Evolutionary conservation across 2,113 vertebrate species (phyloP), one percentile per base, ranked within the genome.

Genomic region (Fulmarus glacialis): DNA sequence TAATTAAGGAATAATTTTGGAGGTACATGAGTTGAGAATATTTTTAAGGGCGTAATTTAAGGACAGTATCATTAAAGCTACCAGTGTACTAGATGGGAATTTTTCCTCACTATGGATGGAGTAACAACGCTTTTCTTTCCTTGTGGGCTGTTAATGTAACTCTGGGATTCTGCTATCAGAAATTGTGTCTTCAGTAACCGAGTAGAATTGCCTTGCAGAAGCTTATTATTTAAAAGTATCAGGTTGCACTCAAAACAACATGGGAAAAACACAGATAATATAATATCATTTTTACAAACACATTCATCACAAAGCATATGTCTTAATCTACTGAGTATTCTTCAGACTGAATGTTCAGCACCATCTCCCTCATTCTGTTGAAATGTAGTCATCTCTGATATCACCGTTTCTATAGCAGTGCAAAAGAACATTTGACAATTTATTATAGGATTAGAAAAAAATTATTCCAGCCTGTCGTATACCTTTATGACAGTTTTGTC

Each of bases 151-250:
- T 52, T 92, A 88, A 64, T 64, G 50, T 70, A 89, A 52, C 81
- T 87, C 66, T 78, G 91, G 48, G 74, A 89, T 75, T 90, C 62
- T 94, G 67, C 83, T 93, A 85, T 82, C 45, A 92, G 96, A 96
- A 95, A 89, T 2, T 74, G 26, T 66, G 21, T 73, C 90, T 86
- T 62, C 36, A 82, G 77, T 56, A 85, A 77, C 34, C 7, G 36
- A 78, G 29, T 19, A 60, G 36, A 80, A 81, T 67, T 55, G 27
- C 29, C 71, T 71, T 95, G 63, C 68, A 73, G 58, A 89, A 68
- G 8, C 40, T 78, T 95, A 27, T 82, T 74, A 42, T 82, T 82
- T 88, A 47, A 96, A 96, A 87, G 56, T 55, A 92, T 27, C 50
- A 74, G n/a, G 22, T 81, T 87, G 50, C 38, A 67, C 42, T 90